Evolutionary conservation across 2,113 vertebrate species (phyloP).

Genomic region (Bambusicola thoracicus): DNA sequence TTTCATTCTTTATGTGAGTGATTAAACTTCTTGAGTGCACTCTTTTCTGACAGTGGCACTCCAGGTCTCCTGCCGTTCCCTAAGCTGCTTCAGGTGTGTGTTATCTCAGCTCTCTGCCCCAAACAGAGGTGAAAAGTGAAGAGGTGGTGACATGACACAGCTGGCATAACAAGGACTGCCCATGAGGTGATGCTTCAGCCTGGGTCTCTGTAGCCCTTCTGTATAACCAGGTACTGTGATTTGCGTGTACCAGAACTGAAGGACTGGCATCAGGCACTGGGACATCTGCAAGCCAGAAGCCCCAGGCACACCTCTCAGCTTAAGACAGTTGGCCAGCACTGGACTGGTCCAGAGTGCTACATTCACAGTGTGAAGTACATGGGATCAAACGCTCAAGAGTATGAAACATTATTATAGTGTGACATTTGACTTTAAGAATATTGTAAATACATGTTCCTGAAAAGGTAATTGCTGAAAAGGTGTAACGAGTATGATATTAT

Average conservation of each 20-base stretch:
- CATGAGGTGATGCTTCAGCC: not conserved
- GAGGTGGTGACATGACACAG: not conserved
- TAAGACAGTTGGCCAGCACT: not conserved
- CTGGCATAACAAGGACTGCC: not conserved
- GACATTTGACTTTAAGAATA: slow-evolving; percentile 25
- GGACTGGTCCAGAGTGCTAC: not conserved
- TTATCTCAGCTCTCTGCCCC: not conserved
- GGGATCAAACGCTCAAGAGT: not conserved
- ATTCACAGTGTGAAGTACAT: rapidly evolving
- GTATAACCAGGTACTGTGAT: not conserved
- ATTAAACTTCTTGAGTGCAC: not conserved
- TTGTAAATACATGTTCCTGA: slow-evolving; percentile 26
- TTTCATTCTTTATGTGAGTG: not conserved
- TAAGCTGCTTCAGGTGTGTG: not conserved
- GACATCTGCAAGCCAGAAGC: not conserved
- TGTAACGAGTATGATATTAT: not conserved
- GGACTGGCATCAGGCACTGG: not conserved
- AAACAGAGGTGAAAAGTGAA: not conserved
- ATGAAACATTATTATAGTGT: not conserved
- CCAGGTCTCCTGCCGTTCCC: not conserved
- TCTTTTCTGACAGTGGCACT: not conserved
- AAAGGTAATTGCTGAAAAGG: slow-evolving; percentile 17
- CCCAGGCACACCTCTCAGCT: not conserved
- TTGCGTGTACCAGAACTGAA: not conserved
- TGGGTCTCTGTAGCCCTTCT: not conserved